Evolutionary conservation across 2,797 vertebrate species (phyloP).

Genomic region (Fundulus diaphanus): DNA sequence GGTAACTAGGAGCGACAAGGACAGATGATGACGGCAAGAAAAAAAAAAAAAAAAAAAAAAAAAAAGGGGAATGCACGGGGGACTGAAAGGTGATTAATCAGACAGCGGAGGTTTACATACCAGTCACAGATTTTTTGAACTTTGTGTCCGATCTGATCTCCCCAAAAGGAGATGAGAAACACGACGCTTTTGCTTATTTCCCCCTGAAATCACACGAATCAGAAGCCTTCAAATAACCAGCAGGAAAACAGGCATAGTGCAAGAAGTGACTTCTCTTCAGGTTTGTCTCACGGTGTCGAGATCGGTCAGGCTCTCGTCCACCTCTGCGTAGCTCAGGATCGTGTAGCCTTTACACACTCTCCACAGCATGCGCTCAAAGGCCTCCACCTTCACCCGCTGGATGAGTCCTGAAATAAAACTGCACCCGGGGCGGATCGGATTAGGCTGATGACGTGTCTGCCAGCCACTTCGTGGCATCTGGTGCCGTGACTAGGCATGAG

Average conservation of each 20-base stretch:
- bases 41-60: too few species aligned
- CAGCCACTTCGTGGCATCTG: neutral
- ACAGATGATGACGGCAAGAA: neutral
- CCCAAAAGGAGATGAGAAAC: constrained; percentile 98
- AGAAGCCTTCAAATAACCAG: neutral
- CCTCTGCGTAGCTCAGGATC: constrained; percentile 91
- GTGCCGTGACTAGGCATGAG: neutral
- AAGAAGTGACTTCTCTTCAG: neutral
- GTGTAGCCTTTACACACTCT: constrained; percentile 95
- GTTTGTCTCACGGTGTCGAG: constrained; percentile 88
- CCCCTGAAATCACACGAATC: constrained; percentile 80
- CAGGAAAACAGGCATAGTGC: neutral
- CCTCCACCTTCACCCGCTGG: constrained; percentile 91
- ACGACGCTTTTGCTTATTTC: constrained; percentile 91
- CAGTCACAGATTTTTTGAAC: constrained; percentile 99
- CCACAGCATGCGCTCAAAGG: constrained; percentile 97
- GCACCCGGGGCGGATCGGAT: constrained; percentile 34
- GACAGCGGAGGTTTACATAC: constrained; percentile 74
- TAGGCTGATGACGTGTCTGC: neutral
- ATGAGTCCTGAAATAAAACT: constrained; percentile 96
- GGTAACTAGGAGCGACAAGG: constrained; percentile 83
- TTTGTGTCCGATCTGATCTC: constrained; percentile 97
- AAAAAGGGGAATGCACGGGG: neutral
- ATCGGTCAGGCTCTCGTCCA: constrained; percentile 89
- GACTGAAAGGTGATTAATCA: neutral